Evolutionary conservation across 53 echinoderm and acorn worm species (phyloP), one percentile per base, ranked within the genome.

Genomic region (Arbacia lixula): DNA sequence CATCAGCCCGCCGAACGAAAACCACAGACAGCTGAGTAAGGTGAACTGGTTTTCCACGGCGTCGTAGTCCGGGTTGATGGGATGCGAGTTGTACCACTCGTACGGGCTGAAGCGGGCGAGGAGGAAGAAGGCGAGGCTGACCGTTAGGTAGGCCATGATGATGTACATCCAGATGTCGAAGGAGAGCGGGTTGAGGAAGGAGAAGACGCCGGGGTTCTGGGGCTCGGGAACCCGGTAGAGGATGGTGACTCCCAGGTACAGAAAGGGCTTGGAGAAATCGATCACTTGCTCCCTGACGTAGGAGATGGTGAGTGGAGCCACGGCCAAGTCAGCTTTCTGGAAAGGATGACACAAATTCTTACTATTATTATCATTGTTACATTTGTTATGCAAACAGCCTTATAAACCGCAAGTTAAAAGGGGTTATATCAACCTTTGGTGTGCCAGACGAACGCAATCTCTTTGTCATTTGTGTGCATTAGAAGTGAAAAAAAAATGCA

Each of bases 111-210:
- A 99, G 31, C 99, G 86, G 4, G 99, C 99, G 39, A 99, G 72
- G 37, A 99, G 80, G 71, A 99, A 99, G 53, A 99, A 88, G 54
- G 91, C 88, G 36, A 99, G 74, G 49, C 94, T 95, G 24, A 99
- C 99, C 4, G 90, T 90, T 1, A 99, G 92, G 72, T 90, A 99
- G 2, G 99, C 94, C 82, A 99, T 92, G 57, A 99, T 86, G 38
- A 99, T 90, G 77, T 99, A 99, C 92, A 99, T 90, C 99, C 99
- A 99, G 34, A 99, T 92, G 55, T 99, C 94, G 66, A 99, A 99
- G 37, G 92, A 87, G 40, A 99, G 85, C 3, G 99, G 99, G 83
- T 92, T 99, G 5, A 99, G 86, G 68, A 99, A 99, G 37, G 99
- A 99, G 85, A 99, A 99, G 54, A 99, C 94, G 17, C 94, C 99